phyloP scores from a whole-genome alignment of 92 coral and sea anemone genomes.

The Bergia puertoricense region DNA sequence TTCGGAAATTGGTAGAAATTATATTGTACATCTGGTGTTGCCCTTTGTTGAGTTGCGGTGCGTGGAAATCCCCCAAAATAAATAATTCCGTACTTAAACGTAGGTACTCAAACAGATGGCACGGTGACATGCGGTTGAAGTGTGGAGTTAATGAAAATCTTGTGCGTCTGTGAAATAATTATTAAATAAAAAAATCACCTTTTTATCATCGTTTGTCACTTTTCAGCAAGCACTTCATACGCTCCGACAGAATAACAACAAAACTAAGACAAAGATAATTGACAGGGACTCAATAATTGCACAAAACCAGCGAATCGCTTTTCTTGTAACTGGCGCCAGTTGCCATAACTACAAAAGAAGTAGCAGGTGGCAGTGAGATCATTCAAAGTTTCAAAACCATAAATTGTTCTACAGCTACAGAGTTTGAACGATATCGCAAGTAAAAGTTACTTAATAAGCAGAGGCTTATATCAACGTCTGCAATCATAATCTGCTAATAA shows the following conservation, averaged over 20 bases:
- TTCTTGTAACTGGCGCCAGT: background rate
- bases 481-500: background rate
- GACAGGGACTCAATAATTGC: constrained; percentile 1
- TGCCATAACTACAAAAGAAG: constrained; percentile 4
- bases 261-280: background rate
- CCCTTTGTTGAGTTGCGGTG: constrained; percentile 24
- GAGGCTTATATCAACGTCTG: background rate
- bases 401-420: constrained; percentile 17
- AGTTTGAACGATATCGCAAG: constrained; percentile 21
- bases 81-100: constrained; percentile 26
- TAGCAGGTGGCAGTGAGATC: constrained; percentile 46
- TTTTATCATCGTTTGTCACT: constrained; percentile 36
- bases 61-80: constrained; percentile 8
- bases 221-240: constrained; percentile 34
- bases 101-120: constrained; percentile 36
- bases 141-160: constrained; percentile 35
- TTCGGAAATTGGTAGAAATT: background rate
- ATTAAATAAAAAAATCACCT: constrained; percentile 30
- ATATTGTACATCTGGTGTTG: constrained; percentile 32
- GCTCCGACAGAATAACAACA: constrained; percentile 20
- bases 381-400: constrained; percentile 25
- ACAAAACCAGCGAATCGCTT: constrained; percentile 5
- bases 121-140: constrained; percentile 15
- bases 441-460: constrained; percentile 32
- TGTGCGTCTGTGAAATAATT: constrained; percentile 2